A percentile compares a stretch with the other conserved stretches of the same genome.
Evolutionary conservation across 2,888 invertebrate genomes (phyloP).

Genomic region (Rhodophaea formosa): DNA sequence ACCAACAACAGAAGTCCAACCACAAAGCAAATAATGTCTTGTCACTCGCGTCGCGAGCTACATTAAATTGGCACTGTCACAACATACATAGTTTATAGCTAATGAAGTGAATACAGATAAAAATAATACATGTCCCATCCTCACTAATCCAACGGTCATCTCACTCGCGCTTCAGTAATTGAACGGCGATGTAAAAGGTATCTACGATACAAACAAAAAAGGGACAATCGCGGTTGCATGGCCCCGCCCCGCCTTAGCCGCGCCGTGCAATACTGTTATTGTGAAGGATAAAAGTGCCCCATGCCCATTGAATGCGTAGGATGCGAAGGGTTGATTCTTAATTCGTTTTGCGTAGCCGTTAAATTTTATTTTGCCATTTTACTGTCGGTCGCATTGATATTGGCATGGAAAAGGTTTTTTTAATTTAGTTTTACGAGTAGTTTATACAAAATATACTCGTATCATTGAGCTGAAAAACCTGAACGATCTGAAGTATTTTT

Average conservation of each 20-base stretch:
- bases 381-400: neutral
- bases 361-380: constrained; percentile 7
- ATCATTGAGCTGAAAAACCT: too few relatives aligned
- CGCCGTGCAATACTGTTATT: constrained; percentile 23
- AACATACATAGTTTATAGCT: too few relatives aligned
- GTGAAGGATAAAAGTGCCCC: constrained; percentile 25
- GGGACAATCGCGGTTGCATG: constrained; percentile 71
- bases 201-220: constrained; percentile 74
- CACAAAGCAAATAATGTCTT: too few relatives aligned
- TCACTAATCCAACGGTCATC: constrained; percentile 72
- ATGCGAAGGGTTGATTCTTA: constrained; percentile 10
- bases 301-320: constrained; percentile 12
- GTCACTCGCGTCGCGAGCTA: too few relatives aligned
- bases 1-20: too few relatives aligned
- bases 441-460: neutral
- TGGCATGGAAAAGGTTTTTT: neutral
- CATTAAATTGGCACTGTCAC: too few relatives aligned
- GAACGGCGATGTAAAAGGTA: constrained; percentile 72
- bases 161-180: constrained; percentile 36
- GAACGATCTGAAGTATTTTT: too few relatives aligned
- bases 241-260: constrained; percentile 55
- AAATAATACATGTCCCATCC: constrained; percentile 63
- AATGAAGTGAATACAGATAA: too few relatives aligned
- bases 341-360: constrained; percentile 10
- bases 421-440: neutral